phyloP scores from a whole-genome alignment of 2,888 invertebrate species.

The Drosophila percnosoma region DNA sequence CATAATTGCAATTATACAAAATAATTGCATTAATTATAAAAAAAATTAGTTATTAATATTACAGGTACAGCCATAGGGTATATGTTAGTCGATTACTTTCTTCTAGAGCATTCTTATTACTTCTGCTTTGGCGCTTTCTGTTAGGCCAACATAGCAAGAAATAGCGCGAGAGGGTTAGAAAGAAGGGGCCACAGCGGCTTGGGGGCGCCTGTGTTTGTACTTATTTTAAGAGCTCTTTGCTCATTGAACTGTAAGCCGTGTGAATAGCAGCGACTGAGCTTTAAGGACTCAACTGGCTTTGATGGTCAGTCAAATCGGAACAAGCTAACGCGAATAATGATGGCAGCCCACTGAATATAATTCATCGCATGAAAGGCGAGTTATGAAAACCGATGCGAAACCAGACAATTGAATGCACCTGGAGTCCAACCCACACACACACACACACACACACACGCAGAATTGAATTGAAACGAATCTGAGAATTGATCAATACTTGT shows the following conservation, averaged over 20 bases:
- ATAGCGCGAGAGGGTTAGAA: not conserved
- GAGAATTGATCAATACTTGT: conserved; percentile 51
- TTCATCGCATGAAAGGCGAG: not conserved
- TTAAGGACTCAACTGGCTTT: conserved; percentile 53
- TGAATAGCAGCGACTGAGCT: conserved; percentile 63
- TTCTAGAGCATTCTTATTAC: conserved; percentile 1
- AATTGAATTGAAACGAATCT: conserved; percentile 31
- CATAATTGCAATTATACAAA: not conserved
- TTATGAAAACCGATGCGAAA: not conserved
- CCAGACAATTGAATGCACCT: conserved; percentile 44
- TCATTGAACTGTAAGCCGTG: conserved; percentile 57
- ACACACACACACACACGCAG: conserved; percentile 9
- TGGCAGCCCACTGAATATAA: conserved; percentile 18
- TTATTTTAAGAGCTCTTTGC: conserved; percentile 66
- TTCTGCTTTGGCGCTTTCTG: conserved; percentile 31
- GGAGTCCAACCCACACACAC: conserved; percentile 27
- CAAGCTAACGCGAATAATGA: not conserved
- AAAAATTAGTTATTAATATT: not conserved
- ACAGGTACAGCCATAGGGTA: conserved; percentile 12
- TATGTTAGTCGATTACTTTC: not conserved
- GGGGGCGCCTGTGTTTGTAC: conserved; percentile 30
- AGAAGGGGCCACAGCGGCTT: not conserved
- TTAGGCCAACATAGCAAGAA: conserved; percentile 15
- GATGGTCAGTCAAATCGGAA: conserved; percentile 26
- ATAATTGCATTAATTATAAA: not conserved